These are phyloP conservation scores for Myotis pilosus DNA, from an alignment of 2,797 vertebrate species.

Conservation along the genomic window DNA sequence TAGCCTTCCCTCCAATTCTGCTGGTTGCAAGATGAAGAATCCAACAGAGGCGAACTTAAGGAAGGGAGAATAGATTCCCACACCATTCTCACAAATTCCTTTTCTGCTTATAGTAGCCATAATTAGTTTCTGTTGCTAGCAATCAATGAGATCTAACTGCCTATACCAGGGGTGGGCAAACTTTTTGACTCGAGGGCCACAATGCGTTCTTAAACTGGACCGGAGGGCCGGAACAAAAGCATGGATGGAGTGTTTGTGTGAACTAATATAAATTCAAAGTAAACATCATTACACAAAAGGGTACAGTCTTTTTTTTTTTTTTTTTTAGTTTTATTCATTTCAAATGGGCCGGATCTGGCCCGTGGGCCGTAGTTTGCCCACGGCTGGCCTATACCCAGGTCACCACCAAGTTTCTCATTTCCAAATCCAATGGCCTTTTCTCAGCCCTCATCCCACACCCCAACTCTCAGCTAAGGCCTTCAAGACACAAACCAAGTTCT, in stretches of 20 bases:
- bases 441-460: background rate
- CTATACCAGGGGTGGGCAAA: too few relatives aligned
- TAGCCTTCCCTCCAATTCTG: background rate
- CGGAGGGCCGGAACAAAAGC: too few relatives aligned
- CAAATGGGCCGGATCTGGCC: too few relatives aligned
- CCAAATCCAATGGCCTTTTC: background rate
- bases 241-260: too few relatives aligned
- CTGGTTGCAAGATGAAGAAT: background rate
- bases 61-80: background rate
- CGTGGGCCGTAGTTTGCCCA: too few relatives aligned
- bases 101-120: background rate
- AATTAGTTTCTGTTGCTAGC: background rate
- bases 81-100: background rate
- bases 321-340: too few relatives aligned
- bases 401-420: background rate
- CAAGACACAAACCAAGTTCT: background rate
- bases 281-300: too few relatives aligned
- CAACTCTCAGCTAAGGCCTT: background rate
- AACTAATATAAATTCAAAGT: too few relatives aligned
- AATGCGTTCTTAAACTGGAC: too few relatives aligned
- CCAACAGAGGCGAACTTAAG: background rate
- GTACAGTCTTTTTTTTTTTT: too few relatives aligned
- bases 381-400: background rate
- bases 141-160: background rate
- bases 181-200: too few relatives aligned